Evolutionary conservation across 30 jellyfish, hydroid and myxozoan species (phyloP).

Genomic region (Turritopsis rubra): DNA sequence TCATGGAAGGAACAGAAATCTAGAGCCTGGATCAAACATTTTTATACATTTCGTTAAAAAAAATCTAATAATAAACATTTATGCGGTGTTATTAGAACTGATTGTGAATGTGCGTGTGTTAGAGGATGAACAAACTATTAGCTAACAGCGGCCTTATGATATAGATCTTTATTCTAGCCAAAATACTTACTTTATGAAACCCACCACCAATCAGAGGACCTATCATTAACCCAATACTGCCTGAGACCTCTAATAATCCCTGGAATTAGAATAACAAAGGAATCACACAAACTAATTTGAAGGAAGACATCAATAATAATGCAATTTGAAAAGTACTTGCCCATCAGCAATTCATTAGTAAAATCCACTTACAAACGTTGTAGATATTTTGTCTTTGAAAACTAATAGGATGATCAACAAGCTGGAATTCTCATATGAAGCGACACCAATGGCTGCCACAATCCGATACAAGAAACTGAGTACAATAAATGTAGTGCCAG

Average conservation of each 20-base stretch:
- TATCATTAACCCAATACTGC: not conserved
- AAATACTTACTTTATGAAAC: not conserved
- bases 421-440: not conserved
- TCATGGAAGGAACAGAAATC: no score
- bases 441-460: not conserved
- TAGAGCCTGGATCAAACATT: no score
- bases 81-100: no score
- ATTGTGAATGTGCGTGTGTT: no score
- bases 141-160: no score
- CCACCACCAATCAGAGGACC: not conserved
- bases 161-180: no score
- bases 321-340: not conserved
- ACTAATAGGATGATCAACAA: not conserved
- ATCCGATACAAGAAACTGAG: not conserved
- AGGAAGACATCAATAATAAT: no score
- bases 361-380: not conserved
- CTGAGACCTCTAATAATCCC: not conserved
- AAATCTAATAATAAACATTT: no score
- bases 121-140: no score
- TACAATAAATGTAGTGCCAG: not conserved
- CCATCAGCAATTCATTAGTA: not conserved
- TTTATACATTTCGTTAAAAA: no score
- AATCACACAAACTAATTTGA: no score
- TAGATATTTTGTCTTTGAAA: not conserved
- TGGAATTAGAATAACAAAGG: not conserved